Conservation (phyloP, 2,888 invertebrate species). For the Baccha elongata region DNA sequence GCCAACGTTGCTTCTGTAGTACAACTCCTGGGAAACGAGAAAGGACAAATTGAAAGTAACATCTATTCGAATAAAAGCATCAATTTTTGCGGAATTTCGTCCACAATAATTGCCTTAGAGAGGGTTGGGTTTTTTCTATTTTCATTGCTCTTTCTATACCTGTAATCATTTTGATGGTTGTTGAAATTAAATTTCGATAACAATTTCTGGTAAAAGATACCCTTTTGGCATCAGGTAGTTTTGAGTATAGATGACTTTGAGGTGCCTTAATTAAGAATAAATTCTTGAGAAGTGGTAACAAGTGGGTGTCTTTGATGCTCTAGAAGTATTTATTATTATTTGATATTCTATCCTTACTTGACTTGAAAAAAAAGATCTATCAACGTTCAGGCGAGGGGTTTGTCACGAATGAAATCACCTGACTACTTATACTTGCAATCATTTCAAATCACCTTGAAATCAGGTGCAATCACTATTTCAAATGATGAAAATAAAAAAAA, state of each 20-base stretch:
- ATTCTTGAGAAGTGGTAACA: background rate
- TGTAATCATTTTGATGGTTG: constrained; percentile 11
- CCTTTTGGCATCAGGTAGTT: constrained; percentile 13
- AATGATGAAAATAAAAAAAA: too few relatives aligned
- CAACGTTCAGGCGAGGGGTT: too few relatives aligned
- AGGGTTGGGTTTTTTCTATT: too few relatives aligned
- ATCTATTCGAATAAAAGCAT: constrained; percentile 34
- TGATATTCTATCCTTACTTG: too few relatives aligned
- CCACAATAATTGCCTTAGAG: constrained; percentile 2
- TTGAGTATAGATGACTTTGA: constrained; percentile 35
- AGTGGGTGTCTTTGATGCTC: too few relatives aligned
- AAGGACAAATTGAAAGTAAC: constrained; percentile 65
- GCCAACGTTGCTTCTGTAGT: constrained; percentile 11
- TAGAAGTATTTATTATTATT: too few relatives aligned
- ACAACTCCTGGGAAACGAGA: constrained; percentile 18
- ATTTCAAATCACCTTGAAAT: too few relatives aligned
- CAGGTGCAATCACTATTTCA: too few relatives aligned
- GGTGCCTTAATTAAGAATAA: constrained; percentile 59
- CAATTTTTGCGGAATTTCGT: constrained; percentile 5
- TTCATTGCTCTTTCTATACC: background rate
- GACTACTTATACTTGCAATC: too few relatives aligned
- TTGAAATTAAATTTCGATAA: constrained; percentile 17
- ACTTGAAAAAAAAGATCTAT: too few relatives aligned
- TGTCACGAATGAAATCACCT: too few relatives aligned
- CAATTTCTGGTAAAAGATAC: background rate